Evolutionary conservation across 2,797 vertebrate species (phyloP).

Genomic region (Neolamprologus multifasciatus): DNA sequence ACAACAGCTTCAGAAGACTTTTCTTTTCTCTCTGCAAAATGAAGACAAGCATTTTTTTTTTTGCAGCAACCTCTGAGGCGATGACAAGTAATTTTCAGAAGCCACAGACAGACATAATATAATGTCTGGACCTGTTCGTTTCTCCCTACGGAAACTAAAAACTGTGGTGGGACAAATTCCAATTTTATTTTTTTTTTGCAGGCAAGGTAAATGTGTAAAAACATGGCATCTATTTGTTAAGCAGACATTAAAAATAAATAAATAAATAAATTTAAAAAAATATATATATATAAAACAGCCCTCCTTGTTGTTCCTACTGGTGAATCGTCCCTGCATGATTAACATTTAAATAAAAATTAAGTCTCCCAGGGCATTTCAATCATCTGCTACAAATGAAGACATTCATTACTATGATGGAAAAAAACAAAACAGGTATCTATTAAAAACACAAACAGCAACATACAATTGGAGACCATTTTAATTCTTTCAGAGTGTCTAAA

Average conservation of each 20-base stretch:
- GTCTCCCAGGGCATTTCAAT: background rate
- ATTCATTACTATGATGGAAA: background rate
- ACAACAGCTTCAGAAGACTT: slow-evolving; percentile 91
- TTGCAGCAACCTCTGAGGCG: background rate
- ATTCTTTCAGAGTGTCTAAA: background rate
- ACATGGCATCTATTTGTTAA: background rate
- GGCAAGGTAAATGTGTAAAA: background rate
- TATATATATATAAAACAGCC: too few species aligned
- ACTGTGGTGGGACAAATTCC: background rate
- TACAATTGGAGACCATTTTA: background rate
- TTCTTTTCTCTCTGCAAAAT: slow-evolving; percentile 91
- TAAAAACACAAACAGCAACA: background rate
- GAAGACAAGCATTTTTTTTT: background rate
- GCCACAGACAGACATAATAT: background rate
- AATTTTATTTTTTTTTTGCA: background rate
- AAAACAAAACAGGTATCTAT: background rate
- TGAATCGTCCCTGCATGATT: background rate
- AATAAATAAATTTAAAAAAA: too few species aligned
- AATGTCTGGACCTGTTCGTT: background rate
- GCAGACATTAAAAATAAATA: background rate
- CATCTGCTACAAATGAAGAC: background rate
- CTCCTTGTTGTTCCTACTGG: background rate
- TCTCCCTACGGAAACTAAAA: background rate
- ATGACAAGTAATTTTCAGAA: background rate
- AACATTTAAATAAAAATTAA: background rate